Evolutionary conservation across 2,797 vertebrate species (phyloP).

Genomic region (Enteromius trimaculatus): DNA sequence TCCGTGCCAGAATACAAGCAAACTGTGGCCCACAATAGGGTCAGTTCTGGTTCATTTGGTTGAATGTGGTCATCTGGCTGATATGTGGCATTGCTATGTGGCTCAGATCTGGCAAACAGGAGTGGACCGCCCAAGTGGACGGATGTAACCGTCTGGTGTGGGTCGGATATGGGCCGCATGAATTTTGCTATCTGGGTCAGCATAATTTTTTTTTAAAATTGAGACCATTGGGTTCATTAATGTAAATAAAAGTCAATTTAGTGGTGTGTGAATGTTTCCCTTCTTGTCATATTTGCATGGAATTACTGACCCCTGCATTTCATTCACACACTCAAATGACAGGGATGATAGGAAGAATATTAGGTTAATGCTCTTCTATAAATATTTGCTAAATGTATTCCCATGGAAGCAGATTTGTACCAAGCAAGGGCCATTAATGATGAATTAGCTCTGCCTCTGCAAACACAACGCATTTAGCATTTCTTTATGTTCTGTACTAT

Average conservation of each 20-base stretch:
- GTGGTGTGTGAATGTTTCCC: constrained; percentile 19
- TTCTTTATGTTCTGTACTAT: not conserved
- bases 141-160: too few species aligned
- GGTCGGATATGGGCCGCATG: too few species aligned
- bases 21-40: too few species aligned
- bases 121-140: too few species aligned
- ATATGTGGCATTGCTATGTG: too few species aligned
- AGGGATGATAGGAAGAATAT: constrained; percentile 20
- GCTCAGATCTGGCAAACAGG: too few species aligned
- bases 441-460: not conserved
- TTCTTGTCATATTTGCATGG: constrained; percentile 22
- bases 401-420: not conserved
- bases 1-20: too few species aligned
- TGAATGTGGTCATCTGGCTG: too few species aligned
- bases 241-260: constrained; percentile 36
- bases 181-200: too few species aligned
- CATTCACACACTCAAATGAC: not conserved
- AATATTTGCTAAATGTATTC: not conserved
- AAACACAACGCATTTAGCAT: not conserved
- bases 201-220: not conserved
- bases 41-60: too few species aligned
- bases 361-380: constrained; percentile 3
- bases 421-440: not conserved
- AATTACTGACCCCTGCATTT: constrained; percentile 28
- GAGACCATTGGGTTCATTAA: constrained; percentile 4